Base-by-base conservation (phyloP, 2,888 invertebrate genomes). In the Stenichneumon culpator region DNA sequence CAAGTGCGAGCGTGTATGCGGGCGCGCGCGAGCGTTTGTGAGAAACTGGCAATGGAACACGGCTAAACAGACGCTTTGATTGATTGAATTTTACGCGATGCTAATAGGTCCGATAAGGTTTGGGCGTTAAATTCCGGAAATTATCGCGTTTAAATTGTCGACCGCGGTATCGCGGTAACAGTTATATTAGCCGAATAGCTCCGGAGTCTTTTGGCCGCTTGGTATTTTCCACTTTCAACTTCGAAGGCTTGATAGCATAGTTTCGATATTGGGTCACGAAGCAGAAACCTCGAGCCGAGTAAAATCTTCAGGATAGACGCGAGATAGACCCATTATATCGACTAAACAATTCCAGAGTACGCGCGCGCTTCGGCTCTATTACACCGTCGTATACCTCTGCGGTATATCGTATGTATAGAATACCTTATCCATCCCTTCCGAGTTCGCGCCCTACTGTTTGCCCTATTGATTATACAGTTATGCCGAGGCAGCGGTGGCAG, bases 391-490 rank as follows among this genome's bases (percentile, higher is more conserved):
- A 57, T 22, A 22, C 85, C 86, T 81, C 84, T 86, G 47, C 82
- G 79, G 82, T 83, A 79, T 81, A 81, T 84, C 83, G 67, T 75
- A 69, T 77, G 44, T 47, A 69, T 50, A 65, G 39, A 79, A 65
- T 70, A 72, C 82, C 80, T 77, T 79, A 84, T 79, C 69, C 77
- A 78, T 81, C 86, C 87, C 86, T 84, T 80, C 82, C 19, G 82
- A 86, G 86, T 86, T 89, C 83, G 84, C 90, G 89, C 89, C 89
- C 89, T 90, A 87, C 87, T 90, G 89, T 90, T 90, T 90, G 88
- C 89, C 88, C 88, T 90, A 90, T 90, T 88, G 90, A 90, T 90
- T 90, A 90, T 89, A 89, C 89, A 89, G 90, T 89, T 89, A 90
- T 88, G 88, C 86, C 86, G 84, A 82, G 87, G 86, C 86, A 85